phyloP scores from a whole-genome alignment of 1,140 invertebrate species.

The Aphis gossypii region DNA sequence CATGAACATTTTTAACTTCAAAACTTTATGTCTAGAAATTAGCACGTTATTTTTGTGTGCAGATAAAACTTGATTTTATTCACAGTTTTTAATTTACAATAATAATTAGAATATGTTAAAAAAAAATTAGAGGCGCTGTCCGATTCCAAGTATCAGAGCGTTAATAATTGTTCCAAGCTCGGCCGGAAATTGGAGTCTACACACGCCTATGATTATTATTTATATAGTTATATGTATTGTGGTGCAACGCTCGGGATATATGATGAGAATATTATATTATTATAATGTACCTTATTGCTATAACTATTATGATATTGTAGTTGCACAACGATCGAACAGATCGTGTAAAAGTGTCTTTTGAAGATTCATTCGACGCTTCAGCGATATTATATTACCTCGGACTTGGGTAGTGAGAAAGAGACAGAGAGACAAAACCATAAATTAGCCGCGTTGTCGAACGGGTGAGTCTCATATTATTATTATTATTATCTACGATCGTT shows the following conservation, averaged over 20 bases:
- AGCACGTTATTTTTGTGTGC: too few relatives aligned
- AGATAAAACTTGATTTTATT: too few relatives aligned
- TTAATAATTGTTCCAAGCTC: too few relatives aligned
- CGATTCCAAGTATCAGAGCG: too few relatives aligned
- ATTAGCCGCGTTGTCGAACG: constrained; percentile 23
- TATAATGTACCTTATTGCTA: not conserved
- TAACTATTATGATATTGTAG: not conserved
- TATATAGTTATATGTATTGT: not conserved
- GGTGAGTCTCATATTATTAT: not conserved
- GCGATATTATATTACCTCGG: not conserved
- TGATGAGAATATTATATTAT: not conserved
- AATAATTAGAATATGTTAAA: too few relatives aligned
- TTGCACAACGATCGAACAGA: not conserved
- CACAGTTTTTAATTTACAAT: too few relatives aligned
- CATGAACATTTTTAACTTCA: too few relatives aligned
- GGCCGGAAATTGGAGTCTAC: too few relatives aligned
- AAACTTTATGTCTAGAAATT: too few relatives aligned
- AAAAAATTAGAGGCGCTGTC: too few relatives aligned
- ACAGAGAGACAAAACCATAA: not conserved
- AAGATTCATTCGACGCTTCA: not conserved
- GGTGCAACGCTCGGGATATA: not conserved
- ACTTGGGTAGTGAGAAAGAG: not conserved
- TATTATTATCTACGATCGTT: constrained; percentile 32
- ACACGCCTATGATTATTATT: too few relatives aligned
- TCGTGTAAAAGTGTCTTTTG: constrained; percentile 4